Evolutionary conservation across 30 jellyfish, hydroid and myxozoan species (phyloP).

Genomic region (Rhopilema esculentum): DNA sequence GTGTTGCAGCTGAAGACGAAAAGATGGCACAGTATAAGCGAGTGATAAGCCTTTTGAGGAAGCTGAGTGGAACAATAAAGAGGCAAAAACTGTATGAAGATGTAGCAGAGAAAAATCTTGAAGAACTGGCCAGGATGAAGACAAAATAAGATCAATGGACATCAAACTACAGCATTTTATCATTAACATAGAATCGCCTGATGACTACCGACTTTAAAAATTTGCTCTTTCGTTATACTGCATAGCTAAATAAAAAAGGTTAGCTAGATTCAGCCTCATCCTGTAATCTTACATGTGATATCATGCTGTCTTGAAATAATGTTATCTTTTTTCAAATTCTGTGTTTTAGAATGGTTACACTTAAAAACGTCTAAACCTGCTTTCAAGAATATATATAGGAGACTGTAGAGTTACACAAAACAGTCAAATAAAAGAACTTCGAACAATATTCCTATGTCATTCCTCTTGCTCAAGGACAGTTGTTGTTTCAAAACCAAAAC

Average conservation of each 20-base stretch:
- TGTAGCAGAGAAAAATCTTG: background rate
- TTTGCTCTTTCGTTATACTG: background rate
- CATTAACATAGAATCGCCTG: background rate
- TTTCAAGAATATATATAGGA: background rate
- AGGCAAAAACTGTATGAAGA: background rate
- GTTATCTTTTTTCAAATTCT: background rate
- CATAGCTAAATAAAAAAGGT: background rate
- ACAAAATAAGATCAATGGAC: background rate
- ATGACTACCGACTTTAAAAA: background rate
- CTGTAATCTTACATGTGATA: background rate
- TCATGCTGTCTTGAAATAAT: background rate
- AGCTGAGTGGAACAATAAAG: constrained; percentile 1
- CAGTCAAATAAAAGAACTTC: no score
- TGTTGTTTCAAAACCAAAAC: no score
- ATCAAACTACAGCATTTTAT: background rate
- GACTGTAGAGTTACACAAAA: background rate
- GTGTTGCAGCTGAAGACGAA: background rate
- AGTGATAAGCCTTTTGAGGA: background rate
- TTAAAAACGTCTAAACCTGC: background rate
- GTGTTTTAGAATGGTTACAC: background rate
- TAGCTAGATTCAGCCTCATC: background rate
- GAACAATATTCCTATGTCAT: no score
- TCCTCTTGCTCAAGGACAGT: no score
- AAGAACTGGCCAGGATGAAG: background rate
- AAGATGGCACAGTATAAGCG: constrained; percentile 5